Conservation (phyloP, 2,113 vertebrate species). For the Dipodomys stephensi region DNA sequence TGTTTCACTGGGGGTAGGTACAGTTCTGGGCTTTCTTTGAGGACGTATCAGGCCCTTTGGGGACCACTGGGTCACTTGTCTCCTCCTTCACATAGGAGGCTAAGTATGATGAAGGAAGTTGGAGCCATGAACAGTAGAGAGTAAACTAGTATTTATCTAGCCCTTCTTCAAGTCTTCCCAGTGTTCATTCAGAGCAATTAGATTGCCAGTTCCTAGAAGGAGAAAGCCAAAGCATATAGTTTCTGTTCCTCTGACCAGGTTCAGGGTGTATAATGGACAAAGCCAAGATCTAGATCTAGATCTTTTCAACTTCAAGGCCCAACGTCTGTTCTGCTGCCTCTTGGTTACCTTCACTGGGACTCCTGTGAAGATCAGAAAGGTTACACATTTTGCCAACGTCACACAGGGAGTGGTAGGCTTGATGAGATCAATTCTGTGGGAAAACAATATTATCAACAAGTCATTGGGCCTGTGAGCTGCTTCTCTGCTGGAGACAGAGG, state of each 20-base stretch:
- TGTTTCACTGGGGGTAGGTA: neutral
- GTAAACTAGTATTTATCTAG: neutral
- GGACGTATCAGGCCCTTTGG: neutral
- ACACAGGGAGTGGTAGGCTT: neutral
- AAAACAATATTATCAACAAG: neutral
- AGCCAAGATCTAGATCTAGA: neutral
- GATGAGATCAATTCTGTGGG: neutral
- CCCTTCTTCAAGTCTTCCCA: neutral
- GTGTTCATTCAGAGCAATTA: neutral
- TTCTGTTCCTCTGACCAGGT: neutral
- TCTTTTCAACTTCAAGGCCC: neutral
- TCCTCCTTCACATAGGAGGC: neutral
- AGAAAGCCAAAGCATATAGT: neutral
- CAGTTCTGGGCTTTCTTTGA: neutral
- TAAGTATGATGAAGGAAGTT: neutral
- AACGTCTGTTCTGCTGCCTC: neutral
- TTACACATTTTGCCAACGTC: neutral
- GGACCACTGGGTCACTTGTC: neutral
- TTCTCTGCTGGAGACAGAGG: neutral
- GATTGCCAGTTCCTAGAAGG: neutral
- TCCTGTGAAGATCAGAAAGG: neutral
- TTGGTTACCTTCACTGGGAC: neutral
- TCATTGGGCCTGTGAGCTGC: neutral
- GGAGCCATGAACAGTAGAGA: rapidly evolving
- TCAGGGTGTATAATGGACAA: neutral